Evolutionary conservation across 1,140 invertebrate genomes (phyloP).

Genomic region (Ectropis grisescens): DNA sequence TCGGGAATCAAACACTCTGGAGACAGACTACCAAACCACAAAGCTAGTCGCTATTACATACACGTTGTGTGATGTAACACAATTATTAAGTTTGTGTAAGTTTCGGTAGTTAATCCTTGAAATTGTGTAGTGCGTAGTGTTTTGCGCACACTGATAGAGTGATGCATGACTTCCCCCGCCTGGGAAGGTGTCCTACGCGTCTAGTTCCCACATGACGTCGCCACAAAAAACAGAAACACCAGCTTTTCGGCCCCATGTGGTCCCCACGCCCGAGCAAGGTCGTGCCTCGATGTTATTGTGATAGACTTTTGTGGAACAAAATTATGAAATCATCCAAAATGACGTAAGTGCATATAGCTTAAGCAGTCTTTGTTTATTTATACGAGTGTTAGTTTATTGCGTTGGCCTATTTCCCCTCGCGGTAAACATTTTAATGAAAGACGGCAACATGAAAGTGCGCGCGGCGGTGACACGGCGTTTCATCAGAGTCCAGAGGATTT

Average conservation of each 20-base stretch:
- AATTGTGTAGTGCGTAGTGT: too few relatives aligned
- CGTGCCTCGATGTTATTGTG: slow-evolving; percentile 12
- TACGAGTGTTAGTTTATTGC: not conserved
- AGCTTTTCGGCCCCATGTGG: slow-evolving; percentile 41
- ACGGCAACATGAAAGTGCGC: too few relatives aligned
- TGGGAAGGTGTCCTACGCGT: slow-evolving; percentile 10
- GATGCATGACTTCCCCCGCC: slow-evolving; percentile 15
- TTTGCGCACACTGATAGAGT: too few relatives aligned
- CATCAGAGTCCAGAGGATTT: too few relatives aligned
- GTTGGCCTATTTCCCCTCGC: not conserved
- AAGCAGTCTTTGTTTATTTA: not conserved
- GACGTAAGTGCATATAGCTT: slow-evolving; percentile 6
- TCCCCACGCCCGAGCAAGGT: slow-evolving; percentile 39
- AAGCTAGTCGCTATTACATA: too few relatives aligned
- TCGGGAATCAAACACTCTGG: too few relatives aligned
- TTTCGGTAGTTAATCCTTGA: too few relatives aligned
- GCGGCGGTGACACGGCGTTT: too few relatives aligned
- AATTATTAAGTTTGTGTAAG: too few relatives aligned
- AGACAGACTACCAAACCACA: too few relatives aligned
- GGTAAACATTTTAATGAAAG: too few relatives aligned
- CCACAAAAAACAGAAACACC: slow-evolving; percentile 21
- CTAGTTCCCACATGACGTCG: slow-evolving; percentile 43
- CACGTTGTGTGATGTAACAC: too few relatives aligned
- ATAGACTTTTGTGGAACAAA: slow-evolving; percentile 10
- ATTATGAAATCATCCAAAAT: slow-evolving; percentile 6